phyloP scores from a whole-genome alignment of 2,797 vertebrate genomes.

The Capromys pilorides region DNA sequence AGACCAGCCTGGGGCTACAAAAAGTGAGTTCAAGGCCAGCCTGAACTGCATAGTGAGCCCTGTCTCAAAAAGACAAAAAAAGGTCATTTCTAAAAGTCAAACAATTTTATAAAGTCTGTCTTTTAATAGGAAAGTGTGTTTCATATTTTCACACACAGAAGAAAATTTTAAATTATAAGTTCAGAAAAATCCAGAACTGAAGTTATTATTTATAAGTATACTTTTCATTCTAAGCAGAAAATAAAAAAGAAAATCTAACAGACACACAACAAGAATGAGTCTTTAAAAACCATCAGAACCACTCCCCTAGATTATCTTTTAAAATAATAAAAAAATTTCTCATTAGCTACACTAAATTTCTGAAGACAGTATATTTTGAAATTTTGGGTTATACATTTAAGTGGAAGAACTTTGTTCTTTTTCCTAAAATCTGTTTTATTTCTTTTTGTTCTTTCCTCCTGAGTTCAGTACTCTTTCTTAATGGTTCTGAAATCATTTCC shows the following conservation, averaged over 20 bases:
- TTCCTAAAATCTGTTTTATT: neutral
- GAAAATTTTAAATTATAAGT: conserved; percentile 35
- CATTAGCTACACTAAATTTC: neutral
- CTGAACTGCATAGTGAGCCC: too few species aligned
- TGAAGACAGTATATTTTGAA: conserved; percentile 13
- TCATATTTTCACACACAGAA: neutral
- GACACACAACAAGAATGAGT: neutral
- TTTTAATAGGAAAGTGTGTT: neutral
- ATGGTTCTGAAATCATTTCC: neutral
- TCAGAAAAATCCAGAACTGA: conserved; percentile 31
- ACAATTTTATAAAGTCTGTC: neutral
- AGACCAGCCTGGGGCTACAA: too few species aligned
- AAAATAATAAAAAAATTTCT: conserved; percentile 25
- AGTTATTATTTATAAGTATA: conserved; percentile 2
- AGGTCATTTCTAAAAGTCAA: too few species aligned
- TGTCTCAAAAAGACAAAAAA: too few species aligned
- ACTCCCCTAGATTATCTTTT: neutral
- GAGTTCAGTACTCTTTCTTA: neutral
- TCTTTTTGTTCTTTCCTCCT: neutral
- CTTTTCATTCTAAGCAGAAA: conserved; percentile 18
- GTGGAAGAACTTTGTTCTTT: neutral
- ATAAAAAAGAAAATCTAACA: conserved; percentile 49
- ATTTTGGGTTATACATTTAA: conserved; percentile 41
- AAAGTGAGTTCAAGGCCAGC: too few species aligned
- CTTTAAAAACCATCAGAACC: neutral